Conservation (phyloP, 1,140 invertebrate genomes). For the honey bee (Apis mellifera) region Amel_HAv3.1 CM009933.2:9214501-9215000, state of each 20-base stretch:
- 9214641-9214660: too few species aligned
- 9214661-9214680: too few species aligned
- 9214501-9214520: not conserved
- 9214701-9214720: too few species aligned
- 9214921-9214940: constrained; percentile 62
- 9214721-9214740: too few species aligned
- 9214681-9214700: too few species aligned
- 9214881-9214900: constrained; percentile 27
- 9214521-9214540: not conserved
- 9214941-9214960: constrained; percentile 57
- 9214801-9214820: not conserved
- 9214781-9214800: not conserved
- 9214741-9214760: not conserved
- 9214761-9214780: not conserved
- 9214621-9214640: too few species aligned
- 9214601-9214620: too few species aligned
- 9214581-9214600: too few species aligned
- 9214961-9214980: constrained; percentile 36
- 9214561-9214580: too few species aligned
- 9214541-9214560: not conserved
- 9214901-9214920: constrained; percentile 37
- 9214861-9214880: constrained; percentile 48
- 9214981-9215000: constrained; percentile 52
- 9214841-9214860: constrained; percentile 43
- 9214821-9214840: not conserved